These are phyloP conservation scores for Malurus cyaneus DNA, from an alignment of 2,113 vertebrate genomes.

Conservation along the genomic window DNA sequence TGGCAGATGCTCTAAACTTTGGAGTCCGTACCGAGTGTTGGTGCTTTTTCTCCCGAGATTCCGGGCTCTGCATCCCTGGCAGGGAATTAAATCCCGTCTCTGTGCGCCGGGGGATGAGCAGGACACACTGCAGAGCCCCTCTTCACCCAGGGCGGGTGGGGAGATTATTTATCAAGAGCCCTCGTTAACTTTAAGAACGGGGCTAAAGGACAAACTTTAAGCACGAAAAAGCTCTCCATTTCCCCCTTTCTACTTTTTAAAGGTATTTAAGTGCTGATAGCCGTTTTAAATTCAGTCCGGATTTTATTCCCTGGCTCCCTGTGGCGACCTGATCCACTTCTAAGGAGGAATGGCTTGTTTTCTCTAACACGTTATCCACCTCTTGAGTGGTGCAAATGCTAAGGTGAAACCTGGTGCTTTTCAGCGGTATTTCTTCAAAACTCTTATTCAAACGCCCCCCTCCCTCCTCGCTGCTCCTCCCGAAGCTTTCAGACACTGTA, in stretches of 20 bases:
- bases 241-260: slow-evolving; percentile 30
- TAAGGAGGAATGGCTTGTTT: slow-evolving; percentile 55
- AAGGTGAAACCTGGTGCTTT: slow-evolving; percentile 49
- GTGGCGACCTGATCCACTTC: slow-evolving; percentile 51
- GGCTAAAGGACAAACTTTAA: slow-evolving; percentile 15
- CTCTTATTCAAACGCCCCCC: neutral
- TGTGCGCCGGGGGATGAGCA: neutral
- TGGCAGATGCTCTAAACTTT: neutral
- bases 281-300: slow-evolving; percentile 43
- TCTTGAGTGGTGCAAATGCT: slow-evolving; percentile 41
- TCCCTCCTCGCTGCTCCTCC: neutral
- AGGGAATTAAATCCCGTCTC: neutral
- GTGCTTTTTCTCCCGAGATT: neutral
- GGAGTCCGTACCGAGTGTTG: neutral
- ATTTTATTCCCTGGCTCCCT: slow-evolving; percentile 48
- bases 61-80: neutral
- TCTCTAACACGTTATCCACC: slow-evolving; percentile 41
- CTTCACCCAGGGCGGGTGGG: neutral
- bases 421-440: slow-evolving; percentile 46
- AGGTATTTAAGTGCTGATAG: neutral
- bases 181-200: neutral
- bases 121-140: neutral
- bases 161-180: neutral
- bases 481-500: slow-evolving; percentile 33
- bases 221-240: neutral